These are phyloP conservation scores for Myathropa florea DNA, from an alignment of 2,888 invertebrate species.

Conservation along the genomic window DNA sequence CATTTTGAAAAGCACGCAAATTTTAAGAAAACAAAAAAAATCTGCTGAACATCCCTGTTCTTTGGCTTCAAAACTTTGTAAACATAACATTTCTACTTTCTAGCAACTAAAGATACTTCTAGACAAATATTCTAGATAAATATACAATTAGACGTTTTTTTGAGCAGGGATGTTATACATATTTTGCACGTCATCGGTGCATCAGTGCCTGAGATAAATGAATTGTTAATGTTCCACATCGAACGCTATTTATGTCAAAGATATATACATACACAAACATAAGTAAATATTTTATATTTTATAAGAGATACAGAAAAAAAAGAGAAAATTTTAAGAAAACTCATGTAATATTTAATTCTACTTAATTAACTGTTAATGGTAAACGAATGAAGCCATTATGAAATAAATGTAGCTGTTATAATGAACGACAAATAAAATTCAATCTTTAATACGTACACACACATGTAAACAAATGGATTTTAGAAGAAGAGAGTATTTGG, in stretches of 20 bases:
- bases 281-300: background rate
- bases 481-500: too few relatives aligned
- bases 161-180: background rate
- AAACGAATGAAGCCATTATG: background rate
- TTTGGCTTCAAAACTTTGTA: background rate
- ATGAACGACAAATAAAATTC: background rate
- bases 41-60: background rate
- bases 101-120: background rate
- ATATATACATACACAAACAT: background rate
- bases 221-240: constrained; percentile 23
- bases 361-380: background rate
- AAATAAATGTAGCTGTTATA: background rate
- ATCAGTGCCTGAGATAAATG: background rate
- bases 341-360: background rate
- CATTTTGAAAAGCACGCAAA: background rate
- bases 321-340: background rate
- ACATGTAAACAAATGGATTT: background rate
- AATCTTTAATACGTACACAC: too few relatives aligned
- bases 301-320: background rate
- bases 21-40: background rate
- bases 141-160: background rate
- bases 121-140: background rate
- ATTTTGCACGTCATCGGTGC: background rate
- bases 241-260: constrained; percentile 16
- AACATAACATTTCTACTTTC: background rate